These are phyloP conservation scores for Periophthalmus magnuspinnatus DNA, from an alignment of 2,797 vertebrate species.

Conservation along the genomic window DNA sequence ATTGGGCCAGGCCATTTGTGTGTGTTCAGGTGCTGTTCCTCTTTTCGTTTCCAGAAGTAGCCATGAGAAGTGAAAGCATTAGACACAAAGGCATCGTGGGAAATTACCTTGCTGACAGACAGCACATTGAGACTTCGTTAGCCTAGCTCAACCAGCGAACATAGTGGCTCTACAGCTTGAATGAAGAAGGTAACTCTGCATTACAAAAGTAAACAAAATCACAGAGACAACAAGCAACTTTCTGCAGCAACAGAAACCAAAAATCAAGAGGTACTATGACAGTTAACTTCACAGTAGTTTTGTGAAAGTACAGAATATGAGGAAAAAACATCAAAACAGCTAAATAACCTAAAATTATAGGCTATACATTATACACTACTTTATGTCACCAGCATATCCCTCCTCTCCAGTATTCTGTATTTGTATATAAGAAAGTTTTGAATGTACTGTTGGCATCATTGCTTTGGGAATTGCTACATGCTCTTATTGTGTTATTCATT, in stretches of 20 bases:
- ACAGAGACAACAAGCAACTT: slow-evolving; percentile 34
- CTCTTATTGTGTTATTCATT: slow-evolving; percentile 16
- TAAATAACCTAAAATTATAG: neutral
- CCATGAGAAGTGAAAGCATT: slow-evolving; percentile 41
- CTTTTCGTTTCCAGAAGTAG: slow-evolving; percentile 50
- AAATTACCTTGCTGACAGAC: slow-evolving; percentile 73
- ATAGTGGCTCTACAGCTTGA: slow-evolving; percentile 58
- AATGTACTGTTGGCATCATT: neutral
- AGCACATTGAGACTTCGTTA: slow-evolving; percentile 70
- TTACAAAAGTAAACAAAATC: slow-evolving; percentile 61
- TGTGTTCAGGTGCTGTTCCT: slow-evolving; percentile 57
- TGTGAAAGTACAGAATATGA: too few relatives aligned
- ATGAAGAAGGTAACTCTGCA: slow-evolving; percentile 52
- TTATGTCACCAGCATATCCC: neutral
- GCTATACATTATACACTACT: neutral
- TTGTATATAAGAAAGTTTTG: slow-evolving; percentile 1
- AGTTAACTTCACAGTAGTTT: too few relatives aligned
- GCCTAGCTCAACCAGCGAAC: slow-evolving; percentile 62
- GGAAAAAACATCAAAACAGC: neutral
- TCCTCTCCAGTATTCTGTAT: neutral
- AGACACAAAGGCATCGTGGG: slow-evolving; percentile 58
- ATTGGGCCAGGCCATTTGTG: slow-evolving; percentile 2
- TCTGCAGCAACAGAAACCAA: neutral
- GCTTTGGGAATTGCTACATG: slow-evolving; percentile 5
- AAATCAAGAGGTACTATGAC: too few relatives aligned